Conservation (phyloP, 2,888 invertebrate species). For the Corbicula japonica region DNA sequence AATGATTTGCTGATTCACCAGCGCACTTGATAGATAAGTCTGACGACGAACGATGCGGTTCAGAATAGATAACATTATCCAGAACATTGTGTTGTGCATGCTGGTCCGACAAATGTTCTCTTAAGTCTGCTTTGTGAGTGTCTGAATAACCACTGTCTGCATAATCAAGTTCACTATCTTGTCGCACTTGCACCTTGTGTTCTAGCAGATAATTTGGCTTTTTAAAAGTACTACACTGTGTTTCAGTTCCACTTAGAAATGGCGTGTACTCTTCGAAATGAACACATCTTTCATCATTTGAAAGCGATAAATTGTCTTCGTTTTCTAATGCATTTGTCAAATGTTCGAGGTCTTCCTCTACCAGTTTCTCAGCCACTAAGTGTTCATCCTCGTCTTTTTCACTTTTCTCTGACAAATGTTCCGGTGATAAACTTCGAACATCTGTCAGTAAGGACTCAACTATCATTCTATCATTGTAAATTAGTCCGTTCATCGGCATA, state of each 20-base stretch:
- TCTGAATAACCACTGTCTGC: conserved; percentile 50
- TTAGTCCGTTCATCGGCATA: conserved; percentile 52
- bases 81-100: conserved; percentile 24
- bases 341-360: conserved; percentile 29
- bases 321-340: conserved; percentile 46
- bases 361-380: conserved; percentile 7
- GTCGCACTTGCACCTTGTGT: background rate
- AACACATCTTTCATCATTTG: conserved; percentile 50
- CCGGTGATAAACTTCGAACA: conserved; percentile 19
- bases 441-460: conserved; percentile 55
- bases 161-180: conserved; percentile 25
- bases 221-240: conserved; percentile 33
- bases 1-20: conserved; percentile 42
- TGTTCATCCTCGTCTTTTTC: conserved; percentile 16
- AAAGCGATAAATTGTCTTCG: too few relatives aligned
- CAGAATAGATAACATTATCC: conserved; percentile 61
- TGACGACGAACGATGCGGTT: conserved; percentile 63
- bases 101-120: conserved; percentile 46
- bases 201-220: background rate
- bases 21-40: conserved; percentile 55
- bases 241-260: conserved; percentile 49
- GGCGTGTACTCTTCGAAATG: conserved; percentile 48
- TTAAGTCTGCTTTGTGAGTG: conserved; percentile 33
- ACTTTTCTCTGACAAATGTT: conserved; percentile 19
- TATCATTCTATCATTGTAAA: conserved; percentile 51